A percentile compares a stretch with the other conserved stretches of the same genome.
phyloP scores from a whole-genome alignment of 2,888 invertebrate species.

The Mycalesis mineus region DNA sequence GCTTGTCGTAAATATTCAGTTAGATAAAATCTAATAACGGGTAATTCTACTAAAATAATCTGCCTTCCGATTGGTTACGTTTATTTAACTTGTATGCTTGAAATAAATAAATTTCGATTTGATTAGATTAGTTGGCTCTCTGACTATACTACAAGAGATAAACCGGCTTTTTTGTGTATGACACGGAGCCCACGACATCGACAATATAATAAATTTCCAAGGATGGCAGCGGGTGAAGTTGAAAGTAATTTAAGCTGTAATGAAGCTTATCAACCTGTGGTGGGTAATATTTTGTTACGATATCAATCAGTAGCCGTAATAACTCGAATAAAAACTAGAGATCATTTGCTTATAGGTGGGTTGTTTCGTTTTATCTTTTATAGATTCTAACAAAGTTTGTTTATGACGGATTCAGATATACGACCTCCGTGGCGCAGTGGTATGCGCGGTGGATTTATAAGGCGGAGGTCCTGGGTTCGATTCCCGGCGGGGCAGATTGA shows the following conservation, averaged over 20 bases:
- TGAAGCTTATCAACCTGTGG: slow-evolving; percentile 26
- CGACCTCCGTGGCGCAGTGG: no score
- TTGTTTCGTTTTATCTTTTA: slow-evolving; percentile 4
- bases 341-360: slow-evolving; percentile 10
- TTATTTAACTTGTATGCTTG: no score
- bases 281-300: slow-evolving; percentile 19
- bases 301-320: slow-evolving; percentile 11
- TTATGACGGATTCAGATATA: neutral
- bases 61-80: no score
- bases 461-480: no score
- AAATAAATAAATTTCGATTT: no score
- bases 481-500: no score
- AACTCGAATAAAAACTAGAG: slow-evolving; percentile 12
- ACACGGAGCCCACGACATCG: slow-evolving; percentile 49
- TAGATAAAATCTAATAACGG: no score
- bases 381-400: neutral
- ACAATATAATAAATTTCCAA: slow-evolving; percentile 49
- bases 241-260: slow-evolving; percentile 28
- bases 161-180: slow-evolving; percentile 49
- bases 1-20: no score
- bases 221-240: slow-evolving; percentile 34
- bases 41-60: no score
- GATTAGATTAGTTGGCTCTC: slow-evolving; percentile 2
- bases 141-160: slow-evolving; percentile 24
- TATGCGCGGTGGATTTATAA: no score